Percentiles rank a stretch among this genome's conserved stretches.
Conservation (phyloP, 2,113 vertebrate genomes). For the Toxotes chatareus region DNA sequence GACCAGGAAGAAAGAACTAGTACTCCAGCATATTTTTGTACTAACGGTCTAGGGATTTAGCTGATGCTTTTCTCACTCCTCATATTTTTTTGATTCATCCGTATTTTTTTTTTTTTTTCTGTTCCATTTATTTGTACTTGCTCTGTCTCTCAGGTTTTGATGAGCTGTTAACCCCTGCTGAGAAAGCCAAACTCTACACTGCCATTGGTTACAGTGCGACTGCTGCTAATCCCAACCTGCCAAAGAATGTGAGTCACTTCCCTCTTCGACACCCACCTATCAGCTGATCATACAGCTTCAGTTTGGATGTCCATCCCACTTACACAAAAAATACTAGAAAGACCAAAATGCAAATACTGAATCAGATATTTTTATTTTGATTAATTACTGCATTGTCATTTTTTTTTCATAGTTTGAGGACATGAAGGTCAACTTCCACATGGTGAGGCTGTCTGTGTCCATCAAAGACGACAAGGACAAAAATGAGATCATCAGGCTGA, state of each 20-base stretch:
- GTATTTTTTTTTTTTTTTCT: background rate
- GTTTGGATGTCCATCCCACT: background rate
- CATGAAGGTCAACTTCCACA: slow-evolving; percentile 91
- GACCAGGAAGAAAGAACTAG: background rate
- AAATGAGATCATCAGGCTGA: slow-evolving; percentile 89
- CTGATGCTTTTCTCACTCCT: background rate
- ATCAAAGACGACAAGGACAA: slow-evolving; percentile 89
- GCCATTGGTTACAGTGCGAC: slow-evolving; percentile 98
- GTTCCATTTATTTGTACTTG: background rate
- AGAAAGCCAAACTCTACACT: slow-evolving; percentile 95
- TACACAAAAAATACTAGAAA: background rate
- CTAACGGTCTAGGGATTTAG: background rate
- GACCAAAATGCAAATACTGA: background rate
- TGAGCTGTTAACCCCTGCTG: slow-evolving; percentile 90
- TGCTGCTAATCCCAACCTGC: slow-evolving; percentile 92
- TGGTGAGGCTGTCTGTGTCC: slow-evolving; percentile 89
- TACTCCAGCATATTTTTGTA: background rate
- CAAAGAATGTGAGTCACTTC: slow-evolving; percentile 89
- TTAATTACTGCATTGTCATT: background rate
- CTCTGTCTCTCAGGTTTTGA: slow-evolving; percentile 86
- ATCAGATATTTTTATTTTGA: background rate
- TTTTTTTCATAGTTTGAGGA: slow-evolving; percentile 90
- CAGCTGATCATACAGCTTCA: background rate
- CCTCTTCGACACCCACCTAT: background rate
- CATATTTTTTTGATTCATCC: background rate